phyloP scores from a whole-genome alignment of 2,797 vertebrate species.

The Fistularia commersonii region DNA sequence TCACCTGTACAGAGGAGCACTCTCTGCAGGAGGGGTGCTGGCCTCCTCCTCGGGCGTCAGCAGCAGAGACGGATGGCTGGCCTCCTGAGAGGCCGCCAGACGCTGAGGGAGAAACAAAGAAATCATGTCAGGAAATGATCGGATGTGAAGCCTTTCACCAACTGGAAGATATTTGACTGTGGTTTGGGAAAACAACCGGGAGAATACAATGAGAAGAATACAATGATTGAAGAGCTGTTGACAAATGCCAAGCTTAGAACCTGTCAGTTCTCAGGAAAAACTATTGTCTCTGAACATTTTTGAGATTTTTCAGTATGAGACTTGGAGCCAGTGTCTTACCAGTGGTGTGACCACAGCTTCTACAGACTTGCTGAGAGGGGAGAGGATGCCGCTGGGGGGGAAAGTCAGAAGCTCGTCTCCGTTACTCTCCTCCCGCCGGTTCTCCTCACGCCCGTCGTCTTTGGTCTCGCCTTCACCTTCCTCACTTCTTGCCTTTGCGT shows the following conservation, averaged over 20 bases:
- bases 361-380: conserved; percentile 78
- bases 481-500: neutral
- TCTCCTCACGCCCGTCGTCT: conserved; percentile 22
- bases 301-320: neutral
- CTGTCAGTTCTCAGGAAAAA: neutral
- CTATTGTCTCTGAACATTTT: neutral
- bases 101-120: conserved; percentile 39
- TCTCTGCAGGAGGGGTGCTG: conserved; percentile 25
- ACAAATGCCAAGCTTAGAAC: neutral
- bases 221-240: too few relatives aligned
- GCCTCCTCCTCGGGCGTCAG: conserved; percentile 42
- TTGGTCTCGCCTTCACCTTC: conserved; percentile 20
- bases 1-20: conserved; percentile 63
- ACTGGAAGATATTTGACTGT: too few relatives aligned
- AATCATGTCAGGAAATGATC: too few relatives aligned
- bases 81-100: conserved; percentile 38
- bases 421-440: conserved; percentile 16
- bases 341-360: conserved; percentile 78
- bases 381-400: conserved; percentile 71
- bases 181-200: too few relatives aligned
- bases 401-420: conserved; percentile 70
- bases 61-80: conserved; percentile 41
- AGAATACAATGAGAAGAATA: neutral
- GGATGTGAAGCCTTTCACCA: too few relatives aligned
- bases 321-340: conserved; percentile 48